Evolutionary conservation across 2,797 vertebrate genomes (phyloP).

Genomic region (Sorex maritimensis): DNA sequence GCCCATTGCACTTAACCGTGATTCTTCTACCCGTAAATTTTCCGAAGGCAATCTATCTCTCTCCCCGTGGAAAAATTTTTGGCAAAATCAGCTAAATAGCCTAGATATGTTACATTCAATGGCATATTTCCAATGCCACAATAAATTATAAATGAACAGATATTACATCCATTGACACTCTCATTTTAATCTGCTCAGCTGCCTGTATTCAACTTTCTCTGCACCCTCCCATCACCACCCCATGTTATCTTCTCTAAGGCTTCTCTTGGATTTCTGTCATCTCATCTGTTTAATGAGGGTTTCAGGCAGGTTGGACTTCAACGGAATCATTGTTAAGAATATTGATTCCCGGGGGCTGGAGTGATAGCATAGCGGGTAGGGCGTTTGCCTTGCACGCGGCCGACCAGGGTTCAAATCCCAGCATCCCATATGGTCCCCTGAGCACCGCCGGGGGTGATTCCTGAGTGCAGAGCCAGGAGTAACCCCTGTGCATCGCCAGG

Average conservation of each 20-base stretch:
- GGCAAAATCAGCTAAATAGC: slow-evolving; percentile 21
- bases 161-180: background rate
- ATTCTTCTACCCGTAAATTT: background rate
- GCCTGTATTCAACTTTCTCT: background rate
- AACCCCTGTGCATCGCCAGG: too few relatives aligned
- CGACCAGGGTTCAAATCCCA: too few relatives aligned
- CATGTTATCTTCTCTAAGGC: slow-evolving; percentile 13
- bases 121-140: background rate
- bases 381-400: too few relatives aligned
- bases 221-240: too few relatives aligned
- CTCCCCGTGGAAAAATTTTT: background rate
- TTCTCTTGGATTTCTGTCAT: slow-evolving; percentile 11
- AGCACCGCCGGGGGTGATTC: too few relatives aligned
- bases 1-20: background rate
- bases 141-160: too few relatives aligned
- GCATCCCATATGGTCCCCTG: too few relatives aligned
- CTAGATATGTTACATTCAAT: background rate
- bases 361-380: too few relatives aligned
- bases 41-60: too few relatives aligned
- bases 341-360: background rate
- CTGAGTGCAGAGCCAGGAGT: too few relatives aligned
- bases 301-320: background rate
- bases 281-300: background rate
- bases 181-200: background rate
- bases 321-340: background rate